Conservation (phyloP, 2,888 invertebrate species). For the Pinctada fucata region DNA sequence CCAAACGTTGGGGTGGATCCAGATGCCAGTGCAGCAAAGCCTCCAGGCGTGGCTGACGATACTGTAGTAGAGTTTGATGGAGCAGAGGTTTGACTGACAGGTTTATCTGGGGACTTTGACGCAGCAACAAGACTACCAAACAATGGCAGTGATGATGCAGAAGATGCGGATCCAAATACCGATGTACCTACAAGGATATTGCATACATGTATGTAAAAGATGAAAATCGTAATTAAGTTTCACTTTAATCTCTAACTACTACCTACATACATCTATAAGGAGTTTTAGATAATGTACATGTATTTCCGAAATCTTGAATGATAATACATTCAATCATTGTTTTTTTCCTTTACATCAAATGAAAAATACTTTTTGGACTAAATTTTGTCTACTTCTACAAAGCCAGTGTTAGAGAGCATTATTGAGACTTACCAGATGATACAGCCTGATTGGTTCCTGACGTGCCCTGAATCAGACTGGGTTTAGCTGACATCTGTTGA, state of each 20-base stretch:
- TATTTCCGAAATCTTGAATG: no score
- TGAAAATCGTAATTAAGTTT: no score
- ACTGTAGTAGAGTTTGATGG: neutral
- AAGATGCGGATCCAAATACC: neutral
- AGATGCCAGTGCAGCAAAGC: neutral
- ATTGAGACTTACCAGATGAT: neutral
- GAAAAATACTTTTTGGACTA: no score
- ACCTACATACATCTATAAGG: no score
- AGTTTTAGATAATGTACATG: no score
- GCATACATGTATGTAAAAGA: no score
- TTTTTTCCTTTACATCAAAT: no score
- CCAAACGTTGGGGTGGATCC: conserved; percentile 13
- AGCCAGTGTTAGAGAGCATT: no score
- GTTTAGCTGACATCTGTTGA: conserved; percentile 40
- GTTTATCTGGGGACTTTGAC: conserved; percentile 38
- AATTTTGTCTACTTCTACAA: no score
- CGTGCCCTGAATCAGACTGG: conserved; percentile 45
- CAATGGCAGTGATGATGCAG: conserved; percentile 19
- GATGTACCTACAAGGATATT: neutral
- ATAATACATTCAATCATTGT: no score
- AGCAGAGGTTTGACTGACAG: neutral
- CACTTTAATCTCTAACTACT: no score
- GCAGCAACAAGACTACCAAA: conserved; percentile 38
- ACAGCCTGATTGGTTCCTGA: conserved; percentile 2
- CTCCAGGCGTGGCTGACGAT: neutral